Evolutionary conservation across 2,797 vertebrate species (phyloP).

Genomic region (Pseudotriccus pelzelni): DNA sequence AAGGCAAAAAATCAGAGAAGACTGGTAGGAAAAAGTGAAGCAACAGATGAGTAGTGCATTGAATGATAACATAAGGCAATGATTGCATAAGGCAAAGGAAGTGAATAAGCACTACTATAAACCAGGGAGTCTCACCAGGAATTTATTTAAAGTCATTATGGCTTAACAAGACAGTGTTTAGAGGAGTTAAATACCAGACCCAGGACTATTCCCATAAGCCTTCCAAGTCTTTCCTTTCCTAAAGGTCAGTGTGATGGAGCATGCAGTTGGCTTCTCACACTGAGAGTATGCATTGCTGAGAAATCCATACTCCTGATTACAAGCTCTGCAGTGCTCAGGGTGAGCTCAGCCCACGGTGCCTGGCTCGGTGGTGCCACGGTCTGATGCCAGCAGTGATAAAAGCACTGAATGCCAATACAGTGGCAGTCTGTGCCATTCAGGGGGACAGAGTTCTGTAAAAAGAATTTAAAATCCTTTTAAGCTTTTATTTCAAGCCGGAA

Average conservation of each 20-base stretch:
- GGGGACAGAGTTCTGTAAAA: not conserved
- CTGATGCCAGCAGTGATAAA: not conserved
- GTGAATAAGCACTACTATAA: not conserved
- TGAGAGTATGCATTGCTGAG: not conserved
- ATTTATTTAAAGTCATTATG: not conserved
- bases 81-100: not conserved
- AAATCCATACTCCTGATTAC: slow-evolving; percentile 2
- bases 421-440: fast-evolving
- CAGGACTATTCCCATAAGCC: not conserved
- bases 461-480: not conserved
- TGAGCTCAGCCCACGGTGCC: not conserved
- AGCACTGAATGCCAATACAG: not conserved
- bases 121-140: not conserved
- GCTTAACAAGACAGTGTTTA: not conserved
- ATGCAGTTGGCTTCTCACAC: not conserved
- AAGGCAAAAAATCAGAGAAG: slow-evolving; percentile 8
- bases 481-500: not conserved
- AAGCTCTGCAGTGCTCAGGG: not conserved
- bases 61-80: not conserved
- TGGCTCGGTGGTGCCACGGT: not conserved
- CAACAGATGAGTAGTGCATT: not conserved
- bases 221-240: slow-evolving; percentile 19
- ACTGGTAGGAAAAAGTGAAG: slow-evolving; percentile 33
- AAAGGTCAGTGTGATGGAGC: slow-evolving; percentile 32
- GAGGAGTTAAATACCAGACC: slow-evolving; percentile 16